A percentile compares a stretch with the other conserved stretches of the same genome.
These are phyloP conservation scores for Bufo bufo DNA, from an alignment of 2,113 vertebrate genomes.

Conservation along the genomic window DNA sequence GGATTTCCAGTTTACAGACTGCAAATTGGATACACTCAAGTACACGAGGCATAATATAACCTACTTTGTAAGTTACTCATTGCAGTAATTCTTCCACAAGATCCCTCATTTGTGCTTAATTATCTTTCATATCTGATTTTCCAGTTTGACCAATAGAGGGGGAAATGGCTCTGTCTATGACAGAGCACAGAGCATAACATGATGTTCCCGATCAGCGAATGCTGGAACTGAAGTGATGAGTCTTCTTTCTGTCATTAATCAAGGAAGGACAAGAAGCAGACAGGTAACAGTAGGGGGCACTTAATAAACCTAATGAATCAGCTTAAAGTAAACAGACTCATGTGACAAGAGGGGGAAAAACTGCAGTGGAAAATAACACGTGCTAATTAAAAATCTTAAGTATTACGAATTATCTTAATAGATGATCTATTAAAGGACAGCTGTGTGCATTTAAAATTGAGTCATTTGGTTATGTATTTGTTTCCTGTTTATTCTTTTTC, in stretches of 20 bases:
- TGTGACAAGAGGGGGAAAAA: conserved; percentile 48
- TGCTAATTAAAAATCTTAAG: conserved; percentile 18
- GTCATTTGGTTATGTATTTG: background rate
- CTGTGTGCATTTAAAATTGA: conserved; percentile 47
- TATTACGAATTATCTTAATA: conserved; percentile 56
- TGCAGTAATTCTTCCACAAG: background rate
- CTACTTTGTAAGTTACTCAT: too few relatives aligned
- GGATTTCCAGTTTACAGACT: too few relatives aligned
- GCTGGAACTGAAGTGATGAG: conserved; percentile 43
- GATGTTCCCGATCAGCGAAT: background rate
- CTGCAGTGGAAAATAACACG: conserved; percentile 33
- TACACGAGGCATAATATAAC: too few relatives aligned
- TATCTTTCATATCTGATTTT: conserved; percentile 8
- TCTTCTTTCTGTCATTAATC: conserved; percentile 57
- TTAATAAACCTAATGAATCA: conserved; percentile 55
- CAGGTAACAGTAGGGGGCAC: conserved; percentile 31
- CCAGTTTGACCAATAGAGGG: conserved; percentile 47
- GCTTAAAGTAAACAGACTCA: conserved; percentile 48
- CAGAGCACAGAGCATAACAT: background rate
- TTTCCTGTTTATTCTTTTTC: background rate
- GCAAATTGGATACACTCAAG: too few relatives aligned
- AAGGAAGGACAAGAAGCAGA: conserved; percentile 47
- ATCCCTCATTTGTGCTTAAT: too few relatives aligned
- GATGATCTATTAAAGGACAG: conserved; percentile 55
- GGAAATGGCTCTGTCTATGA: conserved; percentile 40